Evolutionary conservation across 2,113 vertebrate species (phyloP), one percentile per base, ranked within the genome.

Genomic region (Miniopterus natalensis): DNA sequence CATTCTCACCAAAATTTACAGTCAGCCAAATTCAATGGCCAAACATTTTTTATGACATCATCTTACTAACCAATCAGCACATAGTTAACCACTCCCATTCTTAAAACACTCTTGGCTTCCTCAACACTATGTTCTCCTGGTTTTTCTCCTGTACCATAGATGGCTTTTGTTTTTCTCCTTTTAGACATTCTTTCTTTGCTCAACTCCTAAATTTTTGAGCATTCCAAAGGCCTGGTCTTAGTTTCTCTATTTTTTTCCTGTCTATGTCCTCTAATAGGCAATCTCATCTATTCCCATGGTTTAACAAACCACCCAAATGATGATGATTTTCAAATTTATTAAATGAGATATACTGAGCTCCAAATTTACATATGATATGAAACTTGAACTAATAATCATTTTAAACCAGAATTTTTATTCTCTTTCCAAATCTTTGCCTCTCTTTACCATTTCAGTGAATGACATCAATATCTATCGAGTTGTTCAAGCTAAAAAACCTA

Each of bases 311-410:
- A 47, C 68, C 53, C 40, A 13, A 59, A 87, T 70, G 36, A 40
- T 70, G 36, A 40, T 40, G 27, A 70, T 61, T 70, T 75, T 78
- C 29, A 77, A 68, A 31, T 10, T 23, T 31, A 40, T 61, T 88
- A 83, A 29, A 13, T 53, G 7, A 83, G 23, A 31, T 70, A 36
- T n/a, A 59, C 11, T 45, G 18, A 85, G 12, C n/a, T 61, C 29
- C 68, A 70, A n/a, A 87, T 27, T 68, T 68, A 75, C 5, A 84
- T 40, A 63, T 57, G 55, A 63, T 27, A 66, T 29, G 47, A 29
- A 84, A 84, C 78, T 73, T 79, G 84, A 79, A 88, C 20, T n/a
- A 88, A 42, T 78, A 63, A 83, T 86, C 12, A 23, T 83, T 73
- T 70, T 25, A 87, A 40, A 31, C 1, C 14, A 66, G 27, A 84